Evolutionary conservation across 2,797 vertebrate genomes (phyloP).

Genomic region (Otolemur crassicaudatus): DNA sequence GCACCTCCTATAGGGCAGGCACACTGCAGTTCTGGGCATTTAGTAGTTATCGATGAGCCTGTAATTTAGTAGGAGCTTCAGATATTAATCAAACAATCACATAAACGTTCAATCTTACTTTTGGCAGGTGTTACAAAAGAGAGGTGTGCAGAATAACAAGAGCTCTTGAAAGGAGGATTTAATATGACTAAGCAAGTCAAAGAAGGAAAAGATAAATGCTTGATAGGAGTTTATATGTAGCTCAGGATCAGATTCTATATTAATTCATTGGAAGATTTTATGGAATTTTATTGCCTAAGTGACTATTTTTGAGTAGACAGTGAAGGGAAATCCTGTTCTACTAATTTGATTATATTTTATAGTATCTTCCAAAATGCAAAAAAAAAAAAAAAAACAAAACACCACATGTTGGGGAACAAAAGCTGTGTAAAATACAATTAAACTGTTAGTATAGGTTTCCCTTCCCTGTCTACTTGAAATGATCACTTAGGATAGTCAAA

Average conservation of each 20-base stretch:
- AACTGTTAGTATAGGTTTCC: neutral
- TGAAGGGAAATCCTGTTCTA: neutral
- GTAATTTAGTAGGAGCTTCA: neutral
- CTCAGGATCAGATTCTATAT: neutral
- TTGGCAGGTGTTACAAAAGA: neutral
- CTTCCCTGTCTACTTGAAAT: neutral
- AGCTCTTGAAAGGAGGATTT: neutral
- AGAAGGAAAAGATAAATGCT: neutral
- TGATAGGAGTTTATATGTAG: neutral
- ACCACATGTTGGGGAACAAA: neutral
- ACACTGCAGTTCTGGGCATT: neutral
- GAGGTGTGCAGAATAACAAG: neutral
- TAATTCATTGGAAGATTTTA: neutral
- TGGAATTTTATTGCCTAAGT: neutral
- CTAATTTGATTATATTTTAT: neutral
- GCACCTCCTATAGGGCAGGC: neutral
- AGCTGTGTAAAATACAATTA: neutral
- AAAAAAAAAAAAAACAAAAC: neutral
- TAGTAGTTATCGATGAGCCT: neutral
- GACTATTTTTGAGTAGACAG: neutral
- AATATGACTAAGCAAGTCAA: neutral
- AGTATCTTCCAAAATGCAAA: neutral
- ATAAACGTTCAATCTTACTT: neutral
- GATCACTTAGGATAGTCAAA: neutral
- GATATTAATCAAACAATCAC: neutral